phyloP scores from a whole-genome alignment of 2,888 invertebrate species.

The Cheilosia impressa region DNA sequence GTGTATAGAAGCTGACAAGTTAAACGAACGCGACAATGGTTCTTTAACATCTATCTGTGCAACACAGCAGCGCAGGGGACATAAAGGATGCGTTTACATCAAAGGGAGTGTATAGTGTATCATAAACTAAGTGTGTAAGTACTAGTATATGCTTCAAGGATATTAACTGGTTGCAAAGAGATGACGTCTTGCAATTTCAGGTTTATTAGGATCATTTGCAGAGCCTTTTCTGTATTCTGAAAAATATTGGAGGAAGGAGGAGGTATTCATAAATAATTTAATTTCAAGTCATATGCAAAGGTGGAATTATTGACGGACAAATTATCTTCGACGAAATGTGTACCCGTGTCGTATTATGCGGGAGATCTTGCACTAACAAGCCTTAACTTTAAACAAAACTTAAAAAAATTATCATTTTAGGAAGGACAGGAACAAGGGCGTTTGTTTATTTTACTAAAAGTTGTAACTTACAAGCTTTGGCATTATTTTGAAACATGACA shows the following conservation, averaged over 20 bases:
- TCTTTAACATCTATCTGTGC: neutral
- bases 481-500: too few species aligned
- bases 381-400: too few species aligned
- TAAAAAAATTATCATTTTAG: too few species aligned
- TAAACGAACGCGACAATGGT: constrained; percentile 44
- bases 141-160: constrained; percentile 40
- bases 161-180: constrained; percentile 37
- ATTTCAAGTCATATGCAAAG: too few species aligned
- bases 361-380: too few species aligned
- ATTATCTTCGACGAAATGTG: too few species aligned
- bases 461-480: too few species aligned
- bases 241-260: neutral
- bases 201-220: constrained; percentile 31
- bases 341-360: too few species aligned
- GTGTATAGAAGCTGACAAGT: constrained; percentile 30
- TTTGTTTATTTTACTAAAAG: too few species aligned
- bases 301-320: too few species aligned
- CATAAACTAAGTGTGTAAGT: constrained; percentile 26
- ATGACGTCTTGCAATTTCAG: constrained; percentile 14
- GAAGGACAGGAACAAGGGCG: too few species aligned
- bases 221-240: neutral
- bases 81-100: constrained; percentile 28
- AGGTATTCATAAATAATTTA: too few species aligned
- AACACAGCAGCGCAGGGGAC: neutral
- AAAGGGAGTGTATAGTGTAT: constrained; percentile 45